Evolutionary conservation across 2,797 vertebrate genomes (phyloP).

Genomic region (Tiaroga cobitis): DNA sequence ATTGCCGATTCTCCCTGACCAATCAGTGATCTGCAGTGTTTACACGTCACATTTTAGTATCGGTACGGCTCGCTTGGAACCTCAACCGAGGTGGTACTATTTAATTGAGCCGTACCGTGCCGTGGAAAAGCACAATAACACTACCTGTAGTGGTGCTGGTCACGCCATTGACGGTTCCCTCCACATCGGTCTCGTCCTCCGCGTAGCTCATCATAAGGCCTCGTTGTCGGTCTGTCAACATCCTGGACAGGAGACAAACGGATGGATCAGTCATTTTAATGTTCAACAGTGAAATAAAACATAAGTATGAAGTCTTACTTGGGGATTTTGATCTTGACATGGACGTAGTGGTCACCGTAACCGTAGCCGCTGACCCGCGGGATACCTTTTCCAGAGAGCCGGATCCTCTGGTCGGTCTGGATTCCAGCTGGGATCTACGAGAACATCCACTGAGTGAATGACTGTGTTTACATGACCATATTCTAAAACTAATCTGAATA

Average conservation of each 20-base stretch:
- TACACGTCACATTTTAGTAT: no score
- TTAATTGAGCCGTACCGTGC: no score
- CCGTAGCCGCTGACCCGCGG: conserved; percentile 90
- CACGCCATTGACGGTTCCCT: conserved; percentile 93
- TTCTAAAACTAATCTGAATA: no score
- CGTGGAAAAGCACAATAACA: not conserved
- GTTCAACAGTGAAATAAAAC: not conserved
- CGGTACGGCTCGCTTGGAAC: no score
- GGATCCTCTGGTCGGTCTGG: conserved; percentile 90
- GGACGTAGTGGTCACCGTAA: conserved; percentile 94
- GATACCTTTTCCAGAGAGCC: conserved; percentile 93
- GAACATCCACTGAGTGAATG: not conserved
- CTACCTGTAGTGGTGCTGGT: conserved; percentile 87
- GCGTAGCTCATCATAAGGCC: conserved; percentile 89
- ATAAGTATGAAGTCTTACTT: conserved; percentile 80
- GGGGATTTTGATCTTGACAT: conserved; percentile 92
- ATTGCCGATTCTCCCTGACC: no score
- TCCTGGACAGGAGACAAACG: conserved; percentile 71
- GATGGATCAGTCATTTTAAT: not conserved
- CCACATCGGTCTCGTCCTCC: conserved; percentile 90
- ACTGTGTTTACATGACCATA: not conserved
- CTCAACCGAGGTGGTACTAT: no score
- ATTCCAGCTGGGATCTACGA: conserved; percentile 90
- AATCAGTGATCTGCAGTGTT: no score
- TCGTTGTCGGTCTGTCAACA: conserved; percentile 88